Evolutionary conservation across 2,888 invertebrate species (phyloP), one percentile per base, ranked within the genome.

Genomic region (Agrotis puta): DNA sequence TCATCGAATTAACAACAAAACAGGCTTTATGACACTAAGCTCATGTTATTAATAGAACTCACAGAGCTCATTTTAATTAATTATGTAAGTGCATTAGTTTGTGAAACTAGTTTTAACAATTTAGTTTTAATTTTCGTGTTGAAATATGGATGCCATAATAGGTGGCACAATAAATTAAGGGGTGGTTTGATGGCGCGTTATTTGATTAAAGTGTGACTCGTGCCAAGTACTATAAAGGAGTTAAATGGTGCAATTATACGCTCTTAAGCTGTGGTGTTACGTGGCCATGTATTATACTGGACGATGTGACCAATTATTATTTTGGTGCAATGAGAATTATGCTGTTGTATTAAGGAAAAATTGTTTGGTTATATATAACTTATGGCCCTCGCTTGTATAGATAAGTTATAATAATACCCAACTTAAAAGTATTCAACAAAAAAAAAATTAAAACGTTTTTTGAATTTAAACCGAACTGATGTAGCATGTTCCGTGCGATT

Each of bases 201-300:
- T 83, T 84, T 83, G 84, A 84, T 85, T 85, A 85, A 79, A 84
- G 72, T 77, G 50, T 62, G 57, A 50, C 51, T 64, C 61, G 58
- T 70, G 82, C 84, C 84, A 77, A 85, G 67, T 70, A 70, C 70
- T 72, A 67, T 64, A 59, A 70, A 69, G 76, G 62, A 74, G 75
- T 81, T 84, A 77, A 81, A 84, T 79, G 84, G 66, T 61, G 70
- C 86, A 84, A 84, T 85, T 85, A 78, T 76, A 58, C 57, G 73
- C 84, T 74, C 71, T 83, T 74, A 73, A 79, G 68, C 71, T 63
- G 47, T 56, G 59, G 51, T 45, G 20, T 58, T 39, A 48, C 48
- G 33, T 39, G 43, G n/a, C 69, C 58, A 80, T 76, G 53, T 68
- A 58, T 77, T 69, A 48, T n/a, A 53, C 62, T 57, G 58, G 22